Evolutionary conservation across 1,140 invertebrate species (phyloP).

Genomic region (Pogonomyrmex barbatus): DNA sequence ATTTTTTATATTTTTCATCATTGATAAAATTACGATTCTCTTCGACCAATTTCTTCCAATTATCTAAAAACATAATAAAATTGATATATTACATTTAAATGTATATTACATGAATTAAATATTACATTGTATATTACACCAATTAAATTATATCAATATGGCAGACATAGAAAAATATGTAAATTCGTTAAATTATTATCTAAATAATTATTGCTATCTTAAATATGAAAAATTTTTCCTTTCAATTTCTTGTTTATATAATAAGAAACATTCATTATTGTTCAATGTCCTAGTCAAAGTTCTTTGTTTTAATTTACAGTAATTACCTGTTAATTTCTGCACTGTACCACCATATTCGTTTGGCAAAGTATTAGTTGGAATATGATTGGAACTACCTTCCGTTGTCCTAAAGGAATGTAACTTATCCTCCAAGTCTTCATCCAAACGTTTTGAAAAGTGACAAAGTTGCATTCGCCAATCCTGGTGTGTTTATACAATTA

Average conservation of each 20-base stretch:
- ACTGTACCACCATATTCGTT: slow-evolving; percentile 87
- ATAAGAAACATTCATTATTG: no score
- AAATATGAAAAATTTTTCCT: no score
- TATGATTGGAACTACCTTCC: slow-evolving; percentile 81
- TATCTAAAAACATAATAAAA: background rate
- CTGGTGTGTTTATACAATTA: background rate
- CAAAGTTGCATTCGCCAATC: slow-evolving; percentile 85
- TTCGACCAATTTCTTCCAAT: background rate
- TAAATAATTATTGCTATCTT: no score
- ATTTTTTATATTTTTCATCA: background rate
- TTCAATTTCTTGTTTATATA: no score
- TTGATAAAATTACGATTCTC: background rate
- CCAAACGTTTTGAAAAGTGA: slow-evolving; percentile 90
- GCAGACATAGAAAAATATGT: no score
- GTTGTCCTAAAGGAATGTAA: slow-evolving; percentile 83
- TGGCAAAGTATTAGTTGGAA: slow-evolving; percentile 86
- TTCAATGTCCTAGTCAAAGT: no score
- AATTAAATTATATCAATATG: no score
- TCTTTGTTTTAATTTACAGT: background rate
- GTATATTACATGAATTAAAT: no score
- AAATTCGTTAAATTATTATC: no score
- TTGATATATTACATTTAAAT: no score
- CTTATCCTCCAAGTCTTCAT: slow-evolving; percentile 88
- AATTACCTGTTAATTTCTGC: slow-evolving; percentile 85
- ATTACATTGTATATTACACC: no score